Base-by-base conservation (phyloP, 2,888 invertebrate species). In the Zele albiditarsus region DNA sequence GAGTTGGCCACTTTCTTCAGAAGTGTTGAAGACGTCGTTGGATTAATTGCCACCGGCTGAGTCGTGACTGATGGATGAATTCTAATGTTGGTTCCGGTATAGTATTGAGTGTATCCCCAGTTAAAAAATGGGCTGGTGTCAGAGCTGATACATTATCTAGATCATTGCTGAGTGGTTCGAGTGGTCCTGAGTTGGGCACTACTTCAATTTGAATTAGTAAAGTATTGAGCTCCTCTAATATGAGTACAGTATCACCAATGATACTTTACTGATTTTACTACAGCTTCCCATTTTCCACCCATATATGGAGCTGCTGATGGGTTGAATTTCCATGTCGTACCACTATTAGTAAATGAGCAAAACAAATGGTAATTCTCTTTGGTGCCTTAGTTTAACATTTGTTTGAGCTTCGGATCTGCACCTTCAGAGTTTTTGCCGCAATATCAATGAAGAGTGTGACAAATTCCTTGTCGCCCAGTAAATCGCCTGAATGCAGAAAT, bases 401-500 rank as follows among this genome's bases (percentile, higher is more conserved):
- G n/a, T 3, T 68, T 71, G 12, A 76, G 63, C 10, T 69, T 62
- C 3, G 60, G 65, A 49, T 70, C 66, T 8, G 77, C 77, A 12
- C 75, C 76, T 12, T 70, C 25, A 33, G 76, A 76, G 20, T 77
- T 79, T 0, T 70, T 76, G 2, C 82, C 82, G 63, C 79, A 78
- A 58, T 83, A 81, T 58, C 77, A 79, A 25, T 58, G 74, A 1
- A 82, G 23, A 3, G 74, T 77, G 2, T 27, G 23, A 8, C 71
- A 75, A 14, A 76, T 73, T 0, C 82, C 80, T 33, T 81, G 67
- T 14, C 81, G 72, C 2, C 78, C 67, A 0, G 79, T 73, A 27
- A 82, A 82, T 12, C 82, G 74, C 33, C 76, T 62, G 25, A 79
- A 77, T 0, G 80, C 78, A 10, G 77, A 77, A 1, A 83, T 20